Conservation (phyloP, 2,888 invertebrate genomes). For the Ommatoiulus sabulosus region DNA sequence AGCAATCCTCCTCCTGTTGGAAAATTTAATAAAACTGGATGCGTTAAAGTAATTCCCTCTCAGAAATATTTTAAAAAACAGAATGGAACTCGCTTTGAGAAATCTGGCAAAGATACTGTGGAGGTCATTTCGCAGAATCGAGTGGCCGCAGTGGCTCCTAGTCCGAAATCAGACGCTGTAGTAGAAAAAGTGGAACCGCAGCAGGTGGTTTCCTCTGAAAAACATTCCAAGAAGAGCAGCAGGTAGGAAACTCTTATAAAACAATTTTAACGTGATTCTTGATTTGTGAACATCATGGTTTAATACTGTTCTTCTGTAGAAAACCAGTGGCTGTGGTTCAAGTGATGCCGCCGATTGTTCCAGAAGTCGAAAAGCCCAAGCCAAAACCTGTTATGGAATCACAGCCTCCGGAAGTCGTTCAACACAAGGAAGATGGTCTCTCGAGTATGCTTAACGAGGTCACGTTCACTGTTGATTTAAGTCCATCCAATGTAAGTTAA, state of each 20-base stretch:
- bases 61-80: slow-evolving; percentile 40
- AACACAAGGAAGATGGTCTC: neutral
- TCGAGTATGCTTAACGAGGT: neutral
- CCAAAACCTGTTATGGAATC: neutral
- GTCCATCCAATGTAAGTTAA: slow-evolving; percentile 20
- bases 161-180: neutral
- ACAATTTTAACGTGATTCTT: neutral
- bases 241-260: neutral
- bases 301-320: neutral
- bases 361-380: slow-evolving; percentile 36
- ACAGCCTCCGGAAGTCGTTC: neutral
- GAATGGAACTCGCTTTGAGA: neutral
- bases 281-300: neutral
- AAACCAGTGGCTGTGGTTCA: neutral
- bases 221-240: neutral
- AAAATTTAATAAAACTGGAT: neutral
- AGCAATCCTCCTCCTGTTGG: neutral
- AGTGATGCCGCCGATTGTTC: neutral
- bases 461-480: slow-evolving; percentile 3
- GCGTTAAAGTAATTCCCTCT: neutral
- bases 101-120: neutral
- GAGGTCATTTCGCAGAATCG: neutral
- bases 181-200: neutral
- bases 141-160: neutral
- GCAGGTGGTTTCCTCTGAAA: neutral